A percentile compares a stretch with the other conserved stretches of the same genome.
Conservation (phyloP, 35 echinoderm and acorn worm species). For the Ophiothrix spiculata region DNA sequence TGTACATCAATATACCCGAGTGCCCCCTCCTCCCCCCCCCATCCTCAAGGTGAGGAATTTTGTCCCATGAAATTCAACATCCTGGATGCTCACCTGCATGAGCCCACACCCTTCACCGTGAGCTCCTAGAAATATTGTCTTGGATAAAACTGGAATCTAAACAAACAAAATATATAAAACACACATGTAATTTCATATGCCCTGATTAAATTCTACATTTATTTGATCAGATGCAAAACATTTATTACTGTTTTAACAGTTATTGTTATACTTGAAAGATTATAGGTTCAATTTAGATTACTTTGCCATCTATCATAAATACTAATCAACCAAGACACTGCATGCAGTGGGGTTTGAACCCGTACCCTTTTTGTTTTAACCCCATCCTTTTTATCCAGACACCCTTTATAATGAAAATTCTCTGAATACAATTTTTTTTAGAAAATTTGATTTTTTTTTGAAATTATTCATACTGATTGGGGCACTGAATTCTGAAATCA, state of each 20-base stretch:
- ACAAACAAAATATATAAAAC: not conserved
- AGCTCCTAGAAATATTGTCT: constrained; percentile 72
- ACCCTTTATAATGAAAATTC: no score
- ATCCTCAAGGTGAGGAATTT: not conserved
- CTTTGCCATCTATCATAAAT: no score
- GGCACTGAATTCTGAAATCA: no score
- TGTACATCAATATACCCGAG: not conserved
- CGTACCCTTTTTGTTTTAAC: no score
- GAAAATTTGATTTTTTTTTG: no score
- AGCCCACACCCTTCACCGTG: constrained; percentile 95
- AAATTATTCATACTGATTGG: no score
- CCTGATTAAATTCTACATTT: not conserved
- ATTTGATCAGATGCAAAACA: not conserved
- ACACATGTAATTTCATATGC: not conserved
- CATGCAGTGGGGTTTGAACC: no score
- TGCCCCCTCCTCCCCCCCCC: not conserved
- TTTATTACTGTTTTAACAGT: no score
- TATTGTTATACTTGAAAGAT: not conserved
- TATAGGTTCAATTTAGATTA: not conserved
- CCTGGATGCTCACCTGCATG: constrained; percentile 75
- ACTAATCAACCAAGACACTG: no score
- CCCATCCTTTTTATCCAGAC: no score
- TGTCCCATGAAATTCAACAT: not conserved
- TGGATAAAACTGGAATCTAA: constrained; percentile 77
- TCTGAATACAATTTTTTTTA: no score